These are phyloP conservation scores for Eurois occulta DNA, from an alignment of 2,888 invertebrate species.

Conservation along the genomic window DNA sequence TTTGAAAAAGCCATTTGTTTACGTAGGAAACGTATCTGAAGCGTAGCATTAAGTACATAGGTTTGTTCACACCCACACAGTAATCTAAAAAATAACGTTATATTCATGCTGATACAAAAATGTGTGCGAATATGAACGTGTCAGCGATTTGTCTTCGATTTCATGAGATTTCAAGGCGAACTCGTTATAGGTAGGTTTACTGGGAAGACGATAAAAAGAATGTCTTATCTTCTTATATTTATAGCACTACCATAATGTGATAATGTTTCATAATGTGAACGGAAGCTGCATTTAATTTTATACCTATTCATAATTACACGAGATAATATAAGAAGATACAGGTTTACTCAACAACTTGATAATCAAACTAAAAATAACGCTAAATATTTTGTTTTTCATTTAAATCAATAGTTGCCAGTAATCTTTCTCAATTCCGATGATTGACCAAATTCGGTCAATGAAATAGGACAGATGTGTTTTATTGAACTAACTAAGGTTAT, in stretches of 20 bases:
- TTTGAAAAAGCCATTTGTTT: conserved; percentile 27
- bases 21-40: conserved; percentile 1
- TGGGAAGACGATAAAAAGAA: conserved; percentile 33
- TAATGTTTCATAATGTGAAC: neutral
- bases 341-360: neutral
- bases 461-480: conserved; percentile 9
- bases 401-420: neutral
- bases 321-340: neutral
- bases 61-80: conserved; percentile 15
- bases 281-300: conserved; percentile 10
- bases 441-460: conserved; percentile 16
- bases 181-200: conserved; percentile 34
- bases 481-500: conserved; percentile 23
- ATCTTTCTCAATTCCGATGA: conserved; percentile 15
- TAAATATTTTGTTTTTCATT: conserved; percentile 6
- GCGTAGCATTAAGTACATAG: conserved; percentile 2
- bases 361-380: neutral
- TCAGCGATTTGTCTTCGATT: conserved; percentile 53
- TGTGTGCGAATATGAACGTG: conserved; percentile 32
- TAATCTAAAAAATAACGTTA: conserved; percentile 19
- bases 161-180: conserved; percentile 46
- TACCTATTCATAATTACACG: neutral
- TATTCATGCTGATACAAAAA: conserved; percentile 44
- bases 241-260: conserved; percentile 17
- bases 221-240: conserved; percentile 17